Conservation (phyloP, 2,113 vertebrate genomes). For the Lathamus discolor region DNA sequence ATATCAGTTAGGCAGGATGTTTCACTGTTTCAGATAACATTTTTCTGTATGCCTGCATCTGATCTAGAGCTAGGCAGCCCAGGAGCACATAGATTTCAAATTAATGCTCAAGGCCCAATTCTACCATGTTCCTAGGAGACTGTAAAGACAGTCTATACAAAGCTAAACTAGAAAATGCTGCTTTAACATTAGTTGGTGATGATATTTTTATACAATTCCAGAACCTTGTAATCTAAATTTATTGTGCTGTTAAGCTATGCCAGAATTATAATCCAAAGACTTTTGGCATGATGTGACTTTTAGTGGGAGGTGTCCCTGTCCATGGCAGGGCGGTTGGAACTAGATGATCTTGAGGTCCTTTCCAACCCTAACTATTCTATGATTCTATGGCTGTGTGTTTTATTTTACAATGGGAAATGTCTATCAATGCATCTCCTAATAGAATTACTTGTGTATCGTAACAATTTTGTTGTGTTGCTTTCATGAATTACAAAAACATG, state of each 20-base stretch:
- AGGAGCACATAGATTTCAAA: background rate
- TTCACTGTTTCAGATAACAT: background rate
- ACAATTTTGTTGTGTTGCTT: background rate
- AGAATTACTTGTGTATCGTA: background rate
- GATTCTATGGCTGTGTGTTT: background rate
- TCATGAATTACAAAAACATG: background rate
- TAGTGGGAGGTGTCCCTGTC: too few relatives aligned
- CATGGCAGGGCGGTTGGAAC: too few relatives aligned
- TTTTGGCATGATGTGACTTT: too few relatives aligned
- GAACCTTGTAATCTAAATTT: background rate
- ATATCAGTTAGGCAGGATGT: background rate
- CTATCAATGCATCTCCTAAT: background rate
- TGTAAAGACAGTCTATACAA: background rate
- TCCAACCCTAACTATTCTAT: too few relatives aligned
- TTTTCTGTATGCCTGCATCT: background rate
- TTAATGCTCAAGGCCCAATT: background rate
- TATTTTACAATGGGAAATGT: background rate
- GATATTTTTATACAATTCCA: background rate
- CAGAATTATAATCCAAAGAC: background rate
- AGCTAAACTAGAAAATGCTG: background rate
- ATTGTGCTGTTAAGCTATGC: background rate
- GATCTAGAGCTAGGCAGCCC: background rate
- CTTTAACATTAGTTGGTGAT: fast-evolving
- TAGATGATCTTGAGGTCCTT: too few relatives aligned
- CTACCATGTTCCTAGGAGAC: background rate